phyloP scores from a whole-genome alignment of 2,888 invertebrate species.

The Acheta domesticus region DNA sequence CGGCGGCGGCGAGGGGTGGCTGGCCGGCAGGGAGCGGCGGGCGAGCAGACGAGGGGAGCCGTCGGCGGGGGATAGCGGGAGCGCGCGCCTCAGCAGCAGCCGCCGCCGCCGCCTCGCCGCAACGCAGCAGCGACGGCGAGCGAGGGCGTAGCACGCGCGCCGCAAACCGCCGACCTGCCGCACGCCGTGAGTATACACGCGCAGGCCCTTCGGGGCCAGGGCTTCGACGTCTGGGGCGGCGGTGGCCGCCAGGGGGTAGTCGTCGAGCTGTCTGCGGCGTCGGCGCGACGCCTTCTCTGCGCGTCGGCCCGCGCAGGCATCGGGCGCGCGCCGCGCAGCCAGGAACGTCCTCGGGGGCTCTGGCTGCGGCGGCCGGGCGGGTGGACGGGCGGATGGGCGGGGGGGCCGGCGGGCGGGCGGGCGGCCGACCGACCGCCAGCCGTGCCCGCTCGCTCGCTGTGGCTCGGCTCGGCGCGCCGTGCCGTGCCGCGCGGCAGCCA shows the following conservation, averaged over 20 bases:
- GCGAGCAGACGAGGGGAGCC: not conserved
- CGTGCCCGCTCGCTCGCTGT: conserved; percentile 30
- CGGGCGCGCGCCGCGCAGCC: conserved; percentile 21
- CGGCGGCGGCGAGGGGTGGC: not conserved
- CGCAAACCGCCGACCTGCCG: conserved; percentile 35
- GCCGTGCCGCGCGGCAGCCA: not conserved
- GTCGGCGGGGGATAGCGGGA: conserved; percentile 10
- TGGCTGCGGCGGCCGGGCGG: too few relatives aligned
- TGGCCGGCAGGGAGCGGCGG: not conserved
- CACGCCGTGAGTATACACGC: conserved; percentile 34
- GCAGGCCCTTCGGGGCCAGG: not conserved
- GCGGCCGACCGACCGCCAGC: not conserved
- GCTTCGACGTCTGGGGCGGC: conserved; percentile 32
- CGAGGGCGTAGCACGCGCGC: conserved; percentile 34
- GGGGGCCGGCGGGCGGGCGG: too few relatives aligned
- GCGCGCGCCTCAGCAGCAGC: conserved; percentile 21
- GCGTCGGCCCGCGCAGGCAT: not conserved
- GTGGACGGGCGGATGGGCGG: too few relatives aligned
- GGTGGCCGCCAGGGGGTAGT: conserved; percentile 45
- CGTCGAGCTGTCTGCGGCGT: conserved; percentile 42
- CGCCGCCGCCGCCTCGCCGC: conserved; percentile 18
- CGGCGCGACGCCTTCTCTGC: conserved; percentile 31
- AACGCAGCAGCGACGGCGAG: conserved; percentile 44
- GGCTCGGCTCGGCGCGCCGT: not conserved
- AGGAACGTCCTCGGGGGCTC: not conserved